Evolutionary conservation across 2,113 vertebrate genomes (phyloP).

Genomic region (Upupa epops): DNA sequence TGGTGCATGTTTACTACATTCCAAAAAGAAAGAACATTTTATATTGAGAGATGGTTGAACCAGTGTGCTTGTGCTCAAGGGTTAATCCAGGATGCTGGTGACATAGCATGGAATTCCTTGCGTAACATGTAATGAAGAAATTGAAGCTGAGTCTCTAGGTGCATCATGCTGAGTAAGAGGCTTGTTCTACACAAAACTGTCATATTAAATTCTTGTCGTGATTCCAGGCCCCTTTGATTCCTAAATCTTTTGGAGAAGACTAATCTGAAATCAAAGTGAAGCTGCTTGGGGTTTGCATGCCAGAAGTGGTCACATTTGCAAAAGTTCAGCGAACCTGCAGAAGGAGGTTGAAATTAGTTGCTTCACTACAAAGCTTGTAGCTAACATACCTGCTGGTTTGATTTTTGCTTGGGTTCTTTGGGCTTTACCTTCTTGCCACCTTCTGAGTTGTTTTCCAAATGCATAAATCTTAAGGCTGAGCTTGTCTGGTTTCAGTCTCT

Average conservation of each 20-base stretch:
- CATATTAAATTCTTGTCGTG: constrained; percentile 85
- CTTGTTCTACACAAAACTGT: constrained; percentile 86
- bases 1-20: constrained; percentile 21
- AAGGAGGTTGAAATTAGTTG: constrained; percentile 80
- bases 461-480: constrained; percentile 53
- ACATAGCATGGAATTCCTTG: constrained; percentile 54
- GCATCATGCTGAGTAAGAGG: constrained; percentile 78
- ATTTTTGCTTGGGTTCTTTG: constrained; percentile 64
- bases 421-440: constrained; percentile 56
- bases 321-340: constrained; percentile 83
- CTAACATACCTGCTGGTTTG: constrained; percentile 72
- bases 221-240: constrained; percentile 84
- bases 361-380: constrained; percentile 68
- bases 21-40: constrained; percentile 41
- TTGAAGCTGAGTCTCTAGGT: constrained; percentile 63
- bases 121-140: constrained; percentile 70
- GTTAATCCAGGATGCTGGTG: constrained; percentile 67
- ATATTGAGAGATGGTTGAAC: constrained; percentile 31
- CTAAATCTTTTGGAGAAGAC: constrained; percentile 81
- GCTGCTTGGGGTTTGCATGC: constrained; percentile 77
- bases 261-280: constrained; percentile 85
- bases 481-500: constrained; percentile 25
- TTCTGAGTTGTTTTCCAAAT: constrained; percentile 53
- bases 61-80: constrained; percentile 36
- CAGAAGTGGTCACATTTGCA: constrained; percentile 84